These are phyloP conservation scores for Serilophus lunatus DNA, from an alignment of 2,113 vertebrate genomes.

Conservation along the genomic window DNA sequence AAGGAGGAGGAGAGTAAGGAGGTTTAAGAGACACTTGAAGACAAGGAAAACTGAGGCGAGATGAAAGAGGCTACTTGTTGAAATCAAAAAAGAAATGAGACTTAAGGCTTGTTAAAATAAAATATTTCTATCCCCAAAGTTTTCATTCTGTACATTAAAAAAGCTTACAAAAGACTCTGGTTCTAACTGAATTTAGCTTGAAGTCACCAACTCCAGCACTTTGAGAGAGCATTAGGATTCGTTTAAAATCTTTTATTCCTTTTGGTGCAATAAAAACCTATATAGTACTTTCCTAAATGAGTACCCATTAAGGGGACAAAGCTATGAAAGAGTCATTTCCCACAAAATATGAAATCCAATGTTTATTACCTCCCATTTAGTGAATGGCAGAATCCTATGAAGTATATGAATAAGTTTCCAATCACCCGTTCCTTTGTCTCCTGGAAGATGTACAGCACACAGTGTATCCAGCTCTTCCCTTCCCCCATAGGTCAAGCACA, in stretches of 20 bases:
- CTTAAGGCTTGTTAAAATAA: background rate
- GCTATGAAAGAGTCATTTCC: conserved; percentile 59
- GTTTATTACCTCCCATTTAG: conserved; percentile 55
- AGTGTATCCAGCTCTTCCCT: background rate
- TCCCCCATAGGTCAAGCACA: background rate
- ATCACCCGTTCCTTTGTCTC: conserved; percentile 23
- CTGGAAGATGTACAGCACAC: background rate
- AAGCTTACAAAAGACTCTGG: background rate
- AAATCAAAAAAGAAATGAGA: conserved; percentile 7
- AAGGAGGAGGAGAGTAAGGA: background rate
- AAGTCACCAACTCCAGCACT: background rate
- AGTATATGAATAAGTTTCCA: conserved; percentile 27
- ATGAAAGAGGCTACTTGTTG: background rate
- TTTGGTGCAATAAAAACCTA: conserved; percentile 62
- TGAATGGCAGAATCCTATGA: conserved; percentile 41
- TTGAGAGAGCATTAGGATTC: conserved; percentile 12
- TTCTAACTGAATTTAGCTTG: background rate
- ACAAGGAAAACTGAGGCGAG: background rate
- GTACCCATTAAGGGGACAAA: conserved; percentile 46
- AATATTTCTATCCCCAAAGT: background rate
- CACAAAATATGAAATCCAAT: conserved; percentile 56
- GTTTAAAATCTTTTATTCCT: conserved; percentile 55
- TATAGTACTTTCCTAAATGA: conserved; percentile 50
- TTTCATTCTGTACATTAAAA: background rate
- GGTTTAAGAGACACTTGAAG: background rate